Conservation (phyloP, 2,113 vertebrate genomes). For the Dipodomys ordii region DNA sequence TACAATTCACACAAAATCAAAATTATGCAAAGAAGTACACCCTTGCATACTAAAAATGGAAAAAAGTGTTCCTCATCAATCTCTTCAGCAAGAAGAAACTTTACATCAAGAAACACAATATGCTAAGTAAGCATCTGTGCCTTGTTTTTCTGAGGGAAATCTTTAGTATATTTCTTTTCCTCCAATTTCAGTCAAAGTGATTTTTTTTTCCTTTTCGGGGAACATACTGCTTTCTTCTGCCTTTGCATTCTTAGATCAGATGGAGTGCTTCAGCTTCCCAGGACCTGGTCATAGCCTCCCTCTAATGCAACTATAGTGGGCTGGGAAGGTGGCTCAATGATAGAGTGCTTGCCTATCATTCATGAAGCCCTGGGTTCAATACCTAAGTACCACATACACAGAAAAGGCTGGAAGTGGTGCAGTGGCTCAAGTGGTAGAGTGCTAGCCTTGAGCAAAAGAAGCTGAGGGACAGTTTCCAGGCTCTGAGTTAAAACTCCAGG, state of each 20-base stretch:
- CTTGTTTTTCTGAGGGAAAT: neutral
- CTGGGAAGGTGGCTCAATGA: no score
- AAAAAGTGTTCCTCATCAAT: neutral
- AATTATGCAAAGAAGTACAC: constrained; percentile 37
- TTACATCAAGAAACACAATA: constrained; percentile 11
- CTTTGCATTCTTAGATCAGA: neutral
- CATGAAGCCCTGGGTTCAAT: no score
- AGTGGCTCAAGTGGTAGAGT: no score
- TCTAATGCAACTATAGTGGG: neutral
- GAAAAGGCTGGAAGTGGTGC: no score
- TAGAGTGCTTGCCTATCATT: no score
- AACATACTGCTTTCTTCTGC: neutral
- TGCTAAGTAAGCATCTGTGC: constrained; percentile 49
- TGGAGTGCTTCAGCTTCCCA: neutral
- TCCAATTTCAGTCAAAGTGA: neutral
- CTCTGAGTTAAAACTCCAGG: no score
- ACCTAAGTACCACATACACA: no score
- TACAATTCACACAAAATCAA: constrained; percentile 41
- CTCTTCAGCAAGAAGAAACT: constrained; percentile 49
- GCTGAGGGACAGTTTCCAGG: no score
- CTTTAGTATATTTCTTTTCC: neutral
- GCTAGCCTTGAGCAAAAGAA: no score
- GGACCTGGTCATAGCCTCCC: neutral
- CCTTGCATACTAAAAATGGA: constrained; percentile 53
- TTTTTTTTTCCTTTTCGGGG: constrained; percentile 34